Conservation (phyloP, 2,888 invertebrate genomes). For the Zeuzera pyrina region DNA sequence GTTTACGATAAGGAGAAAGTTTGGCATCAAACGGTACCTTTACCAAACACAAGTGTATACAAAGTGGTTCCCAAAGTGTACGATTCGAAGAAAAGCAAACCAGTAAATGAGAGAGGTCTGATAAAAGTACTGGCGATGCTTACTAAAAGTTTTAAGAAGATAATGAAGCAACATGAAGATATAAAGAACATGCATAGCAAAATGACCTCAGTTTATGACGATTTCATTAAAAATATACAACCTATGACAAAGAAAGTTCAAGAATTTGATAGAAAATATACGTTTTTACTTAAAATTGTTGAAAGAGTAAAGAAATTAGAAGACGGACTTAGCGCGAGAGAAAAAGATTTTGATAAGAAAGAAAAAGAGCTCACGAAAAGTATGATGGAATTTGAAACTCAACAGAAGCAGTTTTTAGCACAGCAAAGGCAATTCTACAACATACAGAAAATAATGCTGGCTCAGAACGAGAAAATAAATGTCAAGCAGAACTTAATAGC, state of each 20-base stretch:
- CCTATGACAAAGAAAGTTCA: constrained; percentile 32
- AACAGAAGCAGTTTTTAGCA: constrained; percentile 49
- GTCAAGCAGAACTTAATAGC: constrained; percentile 47
- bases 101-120: constrained; percentile 45
- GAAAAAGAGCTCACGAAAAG: constrained; percentile 40
- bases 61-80: constrained; percentile 33
- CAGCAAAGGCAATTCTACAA: constrained; percentile 56
- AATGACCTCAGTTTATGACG: constrained; percentile 31
- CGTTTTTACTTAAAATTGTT: constrained; percentile 30
- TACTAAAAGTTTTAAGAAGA: constrained; percentile 55
- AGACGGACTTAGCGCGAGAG: constrained; percentile 27
- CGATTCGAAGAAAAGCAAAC: constrained; percentile 22
- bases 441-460: constrained; percentile 49
- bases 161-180: constrained; percentile 51
- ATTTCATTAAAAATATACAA: constrained; percentile 32
- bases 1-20: constrained; percentile 30
- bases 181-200: constrained; percentile 44
- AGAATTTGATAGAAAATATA: constrained; percentile 47
- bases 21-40: constrained; percentile 38
- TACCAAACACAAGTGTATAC: constrained; percentile 27
- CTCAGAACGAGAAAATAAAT: constrained; percentile 56
- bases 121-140: constrained; percentile 52
- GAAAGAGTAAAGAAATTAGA: constrained; percentile 36
- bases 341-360: constrained; percentile 31
- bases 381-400: constrained; percentile 45